Conservation (phyloP, 2,113 vertebrate genomes). For the Corydoras maculifer region DNA sequence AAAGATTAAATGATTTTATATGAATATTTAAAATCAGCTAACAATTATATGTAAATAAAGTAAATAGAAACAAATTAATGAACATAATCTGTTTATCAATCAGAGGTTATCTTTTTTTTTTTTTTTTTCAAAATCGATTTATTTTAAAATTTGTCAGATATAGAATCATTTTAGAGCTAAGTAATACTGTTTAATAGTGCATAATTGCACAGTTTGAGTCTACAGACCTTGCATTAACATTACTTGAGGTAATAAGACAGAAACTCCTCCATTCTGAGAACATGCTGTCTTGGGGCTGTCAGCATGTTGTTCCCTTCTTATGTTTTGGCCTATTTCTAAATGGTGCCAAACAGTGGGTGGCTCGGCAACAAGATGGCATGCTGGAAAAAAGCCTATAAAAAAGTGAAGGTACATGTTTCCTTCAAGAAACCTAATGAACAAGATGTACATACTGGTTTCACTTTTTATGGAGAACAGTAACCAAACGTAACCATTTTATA, state of each 20-base stretch:
- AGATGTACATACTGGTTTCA: slow-evolving; percentile 55
- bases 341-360: slow-evolving; percentile 50
- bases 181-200: too few relatives aligned
- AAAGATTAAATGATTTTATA: too few relatives aligned
- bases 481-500: too few relatives aligned
- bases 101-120: too few relatives aligned
- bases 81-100: too few relatives aligned
- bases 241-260: slow-evolving; percentile 51
- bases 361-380: slow-evolving; percentile 40
- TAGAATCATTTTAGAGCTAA: too few relatives aligned
- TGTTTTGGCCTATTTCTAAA: slow-evolving; percentile 46
- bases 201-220: too few relatives aligned
- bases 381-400: slow-evolving; percentile 51
- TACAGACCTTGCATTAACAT: slow-evolving; percentile 37
- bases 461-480: slow-evolving; percentile 19
- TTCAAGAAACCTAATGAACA: slow-evolving; percentile 60
- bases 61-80: too few relatives aligned
- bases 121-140: too few relatives aligned
- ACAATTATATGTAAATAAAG: too few relatives aligned
- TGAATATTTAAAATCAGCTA: too few relatives aligned
- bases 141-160: too few relatives aligned
- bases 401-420: slow-evolving; percentile 56
- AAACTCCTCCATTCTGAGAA: slow-evolving; percentile 50
- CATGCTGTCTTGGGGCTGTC: slow-evolving; percentile 47
- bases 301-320: slow-evolving; percentile 42